Evolutionary conservation across 1,140 invertebrate species (phyloP), one percentile per base, ranked within the genome.

Genomic region (Nasonia longicornis): DNA sequence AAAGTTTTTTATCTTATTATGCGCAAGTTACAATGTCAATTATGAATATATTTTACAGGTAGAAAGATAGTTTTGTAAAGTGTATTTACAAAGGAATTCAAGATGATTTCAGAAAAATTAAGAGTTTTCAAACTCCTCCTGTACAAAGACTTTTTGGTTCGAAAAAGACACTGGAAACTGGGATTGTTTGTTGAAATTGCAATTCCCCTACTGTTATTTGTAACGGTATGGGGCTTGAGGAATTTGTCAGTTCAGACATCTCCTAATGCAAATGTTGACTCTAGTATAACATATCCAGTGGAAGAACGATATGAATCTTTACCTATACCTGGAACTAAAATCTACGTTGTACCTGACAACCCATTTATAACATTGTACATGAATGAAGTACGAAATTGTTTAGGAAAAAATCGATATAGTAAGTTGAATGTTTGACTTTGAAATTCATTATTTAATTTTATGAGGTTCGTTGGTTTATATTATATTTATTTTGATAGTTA

Each of bases 131-230:
- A 74, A 10, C 84, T 91, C 3, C 77, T 91, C n/a, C 77, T 91
- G 70, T 85, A 86, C 69, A 91, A 90, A 82, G 87, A 89, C 82
- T 83, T 84, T 11, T 64, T 88, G 26, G 85, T 90, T 20, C 85
- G 89, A n/a, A 87, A 84, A 38, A 87, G 87, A 38, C 86, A 89
- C 58, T 90, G 89, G 88, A 86, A 86, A 70, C 63, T 79, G 7
- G 85, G 83, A 20, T 12, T 90, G 63, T 85, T 91, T 29, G 52
- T 89, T 31, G 86, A 91, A 83, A 84, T 88, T 72, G 31, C 87
- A 4, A 72, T 90, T 73, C 89, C 90, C 35, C 69, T 89, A 63
- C 38, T 82, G 22, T 72, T 89, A 29, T 88, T 90, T 64, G 58
- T 85, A 29, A 78, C 89, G 45, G 83, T 86, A 48, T 87, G 87